phyloP scores from a whole-genome alignment of 2,113 vertebrate species.

The Dipodomys merriami region DNA sequence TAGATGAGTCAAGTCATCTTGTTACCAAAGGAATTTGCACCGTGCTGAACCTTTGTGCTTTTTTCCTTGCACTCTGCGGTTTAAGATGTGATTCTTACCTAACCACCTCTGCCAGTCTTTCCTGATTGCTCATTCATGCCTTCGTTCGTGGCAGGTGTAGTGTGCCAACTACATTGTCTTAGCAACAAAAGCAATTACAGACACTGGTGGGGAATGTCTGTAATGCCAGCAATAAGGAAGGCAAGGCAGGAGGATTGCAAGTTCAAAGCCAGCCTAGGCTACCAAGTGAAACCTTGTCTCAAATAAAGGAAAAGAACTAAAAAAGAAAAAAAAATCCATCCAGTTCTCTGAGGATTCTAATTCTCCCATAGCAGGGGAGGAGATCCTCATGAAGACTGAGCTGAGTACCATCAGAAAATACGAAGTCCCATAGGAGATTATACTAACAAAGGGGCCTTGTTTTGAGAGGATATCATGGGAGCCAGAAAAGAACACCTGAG shows the following conservation, averaged over 20 bases:
- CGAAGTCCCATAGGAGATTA: not conserved
- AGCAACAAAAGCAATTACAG: not conserved
- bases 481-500: not conserved
- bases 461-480: not conserved
- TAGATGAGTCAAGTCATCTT: not conserved
- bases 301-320: not conserved
- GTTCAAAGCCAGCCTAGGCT: not conserved
- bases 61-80: not conserved
- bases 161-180: too few species aligned
- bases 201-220: not conserved
- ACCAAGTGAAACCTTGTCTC: not conserved
- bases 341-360: not conserved
- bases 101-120: not conserved
- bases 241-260: not conserved
- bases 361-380: rapidly evolving
- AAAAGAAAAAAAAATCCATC: not conserved
- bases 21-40: not conserved
- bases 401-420: not conserved
- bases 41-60: too few species aligned
- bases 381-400: rapidly evolving
- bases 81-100: not conserved
- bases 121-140: not conserved
- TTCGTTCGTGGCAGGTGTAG: too few species aligned
- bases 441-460: not conserved
- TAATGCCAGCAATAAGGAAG: not conserved